phyloP scores from a whole-genome alignment of 2,113 vertebrate genomes.

The Oryzias melastigma region DNA sequence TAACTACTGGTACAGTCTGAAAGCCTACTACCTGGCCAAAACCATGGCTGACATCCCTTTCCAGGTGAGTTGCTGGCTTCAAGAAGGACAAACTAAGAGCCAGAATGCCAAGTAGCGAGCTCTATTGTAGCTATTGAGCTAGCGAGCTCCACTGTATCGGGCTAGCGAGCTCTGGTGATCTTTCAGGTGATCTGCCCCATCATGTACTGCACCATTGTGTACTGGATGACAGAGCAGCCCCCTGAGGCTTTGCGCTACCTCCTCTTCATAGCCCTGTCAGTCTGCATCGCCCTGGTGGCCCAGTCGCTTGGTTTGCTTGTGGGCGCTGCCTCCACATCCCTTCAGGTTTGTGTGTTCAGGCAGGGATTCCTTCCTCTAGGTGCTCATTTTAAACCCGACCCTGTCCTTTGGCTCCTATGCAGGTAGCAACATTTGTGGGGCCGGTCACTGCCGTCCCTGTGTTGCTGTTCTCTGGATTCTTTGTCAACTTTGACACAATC shows the following conservation, averaged over 20 bases:
- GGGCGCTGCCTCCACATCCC: slow-evolving; percentile 90
- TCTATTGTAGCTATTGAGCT: too few relatives aligned
- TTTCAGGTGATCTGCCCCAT: slow-evolving; percentile 90
- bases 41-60: slow-evolving; percentile 97
- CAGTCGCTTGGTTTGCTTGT: slow-evolving; percentile 95
- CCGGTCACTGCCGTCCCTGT: slow-evolving; percentile 93
- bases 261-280: slow-evolving; percentile 91
- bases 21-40: slow-evolving; percentile 96
- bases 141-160: too few relatives aligned
- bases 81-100: background rate
- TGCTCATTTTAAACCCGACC: background rate
- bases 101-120: background rate
- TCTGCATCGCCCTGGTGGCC: slow-evolving; percentile 89
- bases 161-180: background rate
- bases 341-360: slow-evolving; percentile 75
- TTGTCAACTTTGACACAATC: slow-evolving; percentile 97
- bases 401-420: background rate
- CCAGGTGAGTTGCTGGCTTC: slow-evolving; percentile 81
- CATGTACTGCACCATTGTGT: slow-evolving; percentile 95
- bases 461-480: slow-evolving; percentile 97
- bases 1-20: slow-evolving; percentile 99
- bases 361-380: background rate
- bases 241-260: slow-evolving; percentile 90
- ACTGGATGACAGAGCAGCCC: slow-evolving; percentile 98
- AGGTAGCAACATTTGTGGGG: slow-evolving; percentile 96